Percentiles rank a stretch among this genome's conserved stretches.
Evolutionary conservation across 2,797 vertebrate genomes (phyloP).

Genomic region (Dromococcyx pavoninus): DNA sequence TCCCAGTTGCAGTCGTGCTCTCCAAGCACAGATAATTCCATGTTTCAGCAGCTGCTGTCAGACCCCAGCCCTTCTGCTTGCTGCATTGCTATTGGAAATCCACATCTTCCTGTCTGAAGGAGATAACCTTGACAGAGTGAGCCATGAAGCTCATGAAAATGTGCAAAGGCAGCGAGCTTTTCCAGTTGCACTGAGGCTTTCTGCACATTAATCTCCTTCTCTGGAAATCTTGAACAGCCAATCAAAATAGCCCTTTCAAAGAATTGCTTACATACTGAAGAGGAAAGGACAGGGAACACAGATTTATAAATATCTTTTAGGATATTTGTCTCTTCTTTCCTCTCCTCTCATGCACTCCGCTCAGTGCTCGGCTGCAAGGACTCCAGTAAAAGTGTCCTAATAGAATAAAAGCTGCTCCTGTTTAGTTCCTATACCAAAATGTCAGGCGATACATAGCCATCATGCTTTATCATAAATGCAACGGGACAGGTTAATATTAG

Average conservation of each 20-base stretch:
- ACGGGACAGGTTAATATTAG: not conserved
- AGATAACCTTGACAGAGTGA: slow-evolving; percentile 15
- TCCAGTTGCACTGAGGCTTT: not conserved
- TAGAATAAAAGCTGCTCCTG: not conserved
- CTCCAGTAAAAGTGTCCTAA: not conserved
- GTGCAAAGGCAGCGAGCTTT: slow-evolving; percentile 36
- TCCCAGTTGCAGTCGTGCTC: not conserved
- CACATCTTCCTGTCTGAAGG: not conserved
- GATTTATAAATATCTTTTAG: slow-evolving; percentile 33
- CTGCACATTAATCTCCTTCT: slow-evolving; percentile 27
- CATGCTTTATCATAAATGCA: not conserved
- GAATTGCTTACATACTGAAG: slow-evolving; percentile 7
- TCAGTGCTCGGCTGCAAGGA: not conserved
- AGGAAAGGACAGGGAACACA: not conserved
- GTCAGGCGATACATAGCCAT: not conserved
- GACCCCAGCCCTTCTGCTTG: not conserved
- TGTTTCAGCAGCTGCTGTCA: not conserved
- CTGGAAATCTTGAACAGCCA: slow-evolving; percentile 33
- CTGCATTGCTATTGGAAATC: not conserved
- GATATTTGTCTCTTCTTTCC: not conserved
- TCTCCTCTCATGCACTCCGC: not conserved
- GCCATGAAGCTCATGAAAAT: not conserved
- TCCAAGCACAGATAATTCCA: not conserved
- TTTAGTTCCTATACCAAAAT: not conserved
- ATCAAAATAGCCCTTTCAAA: slow-evolving; percentile 22